Evolutionary conservation across 2,797 vertebrate genomes (phyloP), one percentile per base, ranked within the genome.

Genomic region (Scarus forsteni): DNA sequence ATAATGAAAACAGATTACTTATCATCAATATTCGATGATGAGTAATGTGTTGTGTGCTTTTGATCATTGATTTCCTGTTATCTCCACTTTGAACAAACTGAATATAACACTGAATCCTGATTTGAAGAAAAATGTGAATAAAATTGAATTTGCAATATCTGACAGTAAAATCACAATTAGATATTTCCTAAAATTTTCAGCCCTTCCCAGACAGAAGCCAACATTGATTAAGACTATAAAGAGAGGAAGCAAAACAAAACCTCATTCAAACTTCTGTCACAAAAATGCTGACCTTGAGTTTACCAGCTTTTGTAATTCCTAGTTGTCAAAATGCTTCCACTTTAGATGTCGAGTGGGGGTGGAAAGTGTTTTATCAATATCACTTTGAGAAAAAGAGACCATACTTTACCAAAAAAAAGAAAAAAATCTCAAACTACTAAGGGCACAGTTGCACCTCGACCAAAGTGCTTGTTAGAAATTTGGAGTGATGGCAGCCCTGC

Each of bases 171-270:
- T 27, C 27, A 27, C 27, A 27, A 27, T 4, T 27, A 27, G 27
- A 27, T 27, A 27, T 27, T 27, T 27, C 27, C 27, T 27, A 4
- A 27, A 27, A 4, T 27, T 27, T 27, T 27, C 27, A 27, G 27
- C 27, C 27, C 27, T 27, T 2, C 27, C 2, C 27, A 4, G 27
- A 60, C 66, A 65, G 51, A 68, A 42, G 36, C 57, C n/a, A 43
- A 52, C 46, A 72, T 60, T 38, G 65, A 49, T 82, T 61, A 58
- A 27, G 65, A 52, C 27, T 68, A 46, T 55, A 43, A 66, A 73
- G 62, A 54, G 40, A 69, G 34, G 19, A 42, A 38, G 8, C 16
- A 13, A 43, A 62, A 63, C 72, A 43, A n/a, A 71, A 46, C 74
- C 57, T 16, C 6, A 46, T 57, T 16, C 38, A 63, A 79, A 77